Evolutionary conservation across 2,113 vertebrate species (phyloP).

Genomic region (Crypturellus undulatus): DNA sequence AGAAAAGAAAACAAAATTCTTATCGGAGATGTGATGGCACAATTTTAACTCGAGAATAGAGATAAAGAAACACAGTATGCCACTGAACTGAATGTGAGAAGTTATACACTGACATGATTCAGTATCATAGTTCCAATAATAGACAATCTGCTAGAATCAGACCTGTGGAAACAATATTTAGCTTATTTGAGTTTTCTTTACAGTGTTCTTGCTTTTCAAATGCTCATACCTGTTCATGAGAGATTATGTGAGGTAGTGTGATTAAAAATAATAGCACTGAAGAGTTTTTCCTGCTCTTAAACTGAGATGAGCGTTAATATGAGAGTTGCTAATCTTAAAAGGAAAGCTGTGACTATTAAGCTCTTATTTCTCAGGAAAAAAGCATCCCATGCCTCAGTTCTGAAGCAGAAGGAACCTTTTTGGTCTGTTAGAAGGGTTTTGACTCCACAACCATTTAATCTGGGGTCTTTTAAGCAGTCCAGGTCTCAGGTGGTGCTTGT

Average conservation of each 20-base stretch:
- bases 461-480: fast-evolving
- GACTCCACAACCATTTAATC: neutral
- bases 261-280: neutral
- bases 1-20: neutral
- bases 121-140: neutral
- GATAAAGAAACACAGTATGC: neutral
- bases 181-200: neutral
- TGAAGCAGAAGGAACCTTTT: neutral
- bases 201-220: neutral
- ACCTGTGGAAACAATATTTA: neutral
- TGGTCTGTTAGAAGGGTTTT: neutral
- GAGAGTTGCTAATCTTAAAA: neutral
- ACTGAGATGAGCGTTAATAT: neutral
- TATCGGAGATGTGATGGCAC: neutral
- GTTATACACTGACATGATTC: neutral
- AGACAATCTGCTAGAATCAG: neutral
- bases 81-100: neutral
- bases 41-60: neutral
- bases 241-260: neutral
- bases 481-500: neutral
- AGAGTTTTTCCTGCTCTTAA: neutral
- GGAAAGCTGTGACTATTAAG: neutral
- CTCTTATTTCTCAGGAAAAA: neutral
- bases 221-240: neutral
- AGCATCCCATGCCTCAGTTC: neutral